A percentile compares a stretch with the other conserved stretches of the same genome.
These are phyloP conservation scores for Liparis tanakae DNA, from an alignment of 2,797 vertebrate species.

Conservation along the genomic window DNA sequence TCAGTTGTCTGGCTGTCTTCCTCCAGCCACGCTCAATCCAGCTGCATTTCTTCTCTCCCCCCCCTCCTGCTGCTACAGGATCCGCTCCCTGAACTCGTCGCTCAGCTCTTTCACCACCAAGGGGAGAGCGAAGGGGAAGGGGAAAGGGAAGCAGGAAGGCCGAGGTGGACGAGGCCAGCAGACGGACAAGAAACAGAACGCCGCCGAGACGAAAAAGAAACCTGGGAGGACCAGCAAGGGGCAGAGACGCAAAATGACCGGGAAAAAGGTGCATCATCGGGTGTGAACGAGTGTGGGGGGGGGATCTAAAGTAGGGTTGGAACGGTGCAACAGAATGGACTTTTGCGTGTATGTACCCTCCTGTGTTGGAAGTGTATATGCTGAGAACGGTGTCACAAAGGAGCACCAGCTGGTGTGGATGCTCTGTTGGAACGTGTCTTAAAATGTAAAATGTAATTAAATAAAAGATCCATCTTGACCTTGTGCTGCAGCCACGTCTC, in stretches of 20 bases:
- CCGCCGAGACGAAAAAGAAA: slow-evolving; percentile 75
- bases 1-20: slow-evolving; percentile 4
- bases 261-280: slow-evolving; percentile 63
- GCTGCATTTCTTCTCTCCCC: slow-evolving; percentile 12
- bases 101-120: slow-evolving; percentile 84
- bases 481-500: slow-evolving; percentile 14
- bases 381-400: not conserved
- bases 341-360: slow-evolving; percentile 18
- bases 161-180: slow-evolving; percentile 65
- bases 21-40: slow-evolving; percentile 15
- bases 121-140: slow-evolving; percentile 65
- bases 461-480: slow-evolving; percentile 25
- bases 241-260: slow-evolving; percentile 87
- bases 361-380: not conserved
- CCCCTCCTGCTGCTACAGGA: slow-evolving; percentile 60
- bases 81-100: slow-evolving; percentile 80
- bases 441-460: slow-evolving; percentile 26
- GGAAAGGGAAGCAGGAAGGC: slow-evolving; percentile 73
- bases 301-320: not conserved
- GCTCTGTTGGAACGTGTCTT: not conserved
- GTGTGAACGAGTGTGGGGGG: slow-evolving; percentile 67
- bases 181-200: slow-evolving; percentile 63
- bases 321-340: slow-evolving; percentile 9
- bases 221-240: slow-evolving; percentile 85
- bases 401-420: slow-evolving; percentile 2